Evolutionary conservation across 2,888 invertebrate genomes (phyloP), one percentile per base, ranked within the genome.

Genomic region (Sarcophaga caerulescens): DNA sequence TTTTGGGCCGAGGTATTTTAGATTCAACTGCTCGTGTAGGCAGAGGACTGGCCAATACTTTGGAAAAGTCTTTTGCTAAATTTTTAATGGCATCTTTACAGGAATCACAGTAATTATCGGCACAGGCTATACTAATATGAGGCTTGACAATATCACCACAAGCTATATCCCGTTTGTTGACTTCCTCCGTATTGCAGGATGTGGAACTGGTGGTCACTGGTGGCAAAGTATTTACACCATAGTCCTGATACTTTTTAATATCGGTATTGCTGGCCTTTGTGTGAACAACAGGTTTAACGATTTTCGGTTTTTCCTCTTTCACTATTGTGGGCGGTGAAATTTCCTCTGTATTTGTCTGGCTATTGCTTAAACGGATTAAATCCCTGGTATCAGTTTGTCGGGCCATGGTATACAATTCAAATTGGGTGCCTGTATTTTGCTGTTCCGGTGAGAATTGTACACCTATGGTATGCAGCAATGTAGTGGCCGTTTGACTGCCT

Each of bases 81-180:
- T 93, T 93, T 84, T 94, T 94, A 14, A 94, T 94, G 60, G 94
- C 94, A 88, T 94, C 94, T 89, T 94, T 94, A 90, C 95, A 95
- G 85, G 95, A 95, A 90, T 95, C 95, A 93, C 95, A 95, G 88
- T 94, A 94, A 88, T 94, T 94, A 44, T 94, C 94, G 62, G 94
- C 93, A 88, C 94, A 93, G 17, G 94, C 93, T 47, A 94, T 94
- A 0, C 93, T 93, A 65, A 94, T 93, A 74, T 94, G 94, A 88
- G 94, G 93, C 88, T 93, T 94, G 1, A 94, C 91, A 12, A 94
- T 93, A 35, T 94, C 94, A 1, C 94, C 94, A 59, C 94, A 94
- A 21, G 94, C 94, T 1, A 94, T 94, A 87, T 95, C 94, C 6
- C 94, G 94, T 60, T 93, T 94, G 17, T 88, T 88, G 17, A 92